Evolutionary conservation across 23 tunicate species (phyloP).

Genomic region (Phallusia fumigata): DNA sequence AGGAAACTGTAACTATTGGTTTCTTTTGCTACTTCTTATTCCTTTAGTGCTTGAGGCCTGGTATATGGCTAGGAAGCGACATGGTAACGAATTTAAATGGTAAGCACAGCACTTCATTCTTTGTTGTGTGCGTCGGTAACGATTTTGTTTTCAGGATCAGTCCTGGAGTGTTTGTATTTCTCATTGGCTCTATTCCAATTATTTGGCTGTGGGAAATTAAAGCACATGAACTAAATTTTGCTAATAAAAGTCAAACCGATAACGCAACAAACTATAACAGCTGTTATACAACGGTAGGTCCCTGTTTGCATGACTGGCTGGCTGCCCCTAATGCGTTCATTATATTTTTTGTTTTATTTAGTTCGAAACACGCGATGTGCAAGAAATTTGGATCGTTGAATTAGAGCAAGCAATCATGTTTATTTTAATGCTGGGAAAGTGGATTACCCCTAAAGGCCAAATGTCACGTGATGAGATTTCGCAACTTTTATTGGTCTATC

Average conservation of each 20-base stretch:
- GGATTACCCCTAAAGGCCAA: not conserved
- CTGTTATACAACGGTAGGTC: too few species aligned
- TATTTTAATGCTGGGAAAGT: constrained; percentile 25
- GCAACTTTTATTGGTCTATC: constrained; percentile 35
- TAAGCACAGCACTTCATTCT: too few species aligned
- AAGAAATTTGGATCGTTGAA: constrained; percentile 26
- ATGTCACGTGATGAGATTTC: constrained; percentile 17
- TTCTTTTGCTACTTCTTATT: too few species aligned
- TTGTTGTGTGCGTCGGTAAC: too few species aligned
- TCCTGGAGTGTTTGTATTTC: constrained; percentile 39
- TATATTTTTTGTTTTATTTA: too few species aligned
- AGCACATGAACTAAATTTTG: not conserved
- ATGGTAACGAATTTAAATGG: too few species aligned
- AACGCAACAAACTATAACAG: not conserved
- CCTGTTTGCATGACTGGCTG: too few species aligned
- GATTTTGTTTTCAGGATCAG: constrained; percentile 33
- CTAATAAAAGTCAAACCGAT: not conserved
- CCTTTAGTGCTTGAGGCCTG: too few species aligned
- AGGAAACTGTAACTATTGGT: too few species aligned
- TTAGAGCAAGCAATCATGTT: constrained; percentile 50
- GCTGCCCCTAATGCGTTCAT: too few species aligned
- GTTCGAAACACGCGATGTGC: not conserved
- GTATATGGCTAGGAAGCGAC: too few species aligned
- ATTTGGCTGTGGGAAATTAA: constrained; percentile 60
- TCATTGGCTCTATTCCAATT: constrained; percentile 43